Evolutionary conservation across 53 echinoderm and acorn worm species (phyloP), one percentile per base, ranked within the genome.

Genomic region (Arbacia lixula): DNA sequence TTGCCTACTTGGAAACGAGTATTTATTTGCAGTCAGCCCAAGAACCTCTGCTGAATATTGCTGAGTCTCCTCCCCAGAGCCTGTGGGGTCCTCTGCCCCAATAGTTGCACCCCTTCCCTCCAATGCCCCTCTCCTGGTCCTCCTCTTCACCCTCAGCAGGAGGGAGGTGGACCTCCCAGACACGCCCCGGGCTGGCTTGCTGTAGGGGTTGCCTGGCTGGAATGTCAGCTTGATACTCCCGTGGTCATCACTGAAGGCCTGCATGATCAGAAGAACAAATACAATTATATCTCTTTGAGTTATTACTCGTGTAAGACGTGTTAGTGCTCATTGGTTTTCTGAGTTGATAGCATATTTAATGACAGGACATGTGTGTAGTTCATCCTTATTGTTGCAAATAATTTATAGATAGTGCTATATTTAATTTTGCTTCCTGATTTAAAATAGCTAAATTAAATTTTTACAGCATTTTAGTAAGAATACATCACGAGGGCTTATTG

Each of bases 171-270:
- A 60, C 16, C 79, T 57, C 2, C 22, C 6, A 12, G 79, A 24
- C 24, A 40, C 41, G 1, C 79, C 79, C 12, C 41, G 61, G 1
- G 40, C 41, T 40, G 79, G 27, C 60, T 78, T 78, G 40, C 79
- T 60, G 29, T 60, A 78, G 12, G 79, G 79, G 32, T 78, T 78
- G 35, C n/a, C 79, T 24, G 79, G 60, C 42, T 78, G 79, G 42
- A 60, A 78, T 21, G 29, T 39, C 5, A 78, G 79, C 3, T 58
- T 32, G 31, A 75, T 37, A 5, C 39, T 26, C 11, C 24, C 25
- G 26, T 78, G 54, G 36, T 36, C 60, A 28, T 78, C 29, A 12
- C 28, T 78, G 17, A 78, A 78, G 21, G 58, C 79, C 79, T 78
- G 21, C 33, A 66, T 37, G 0, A 12, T 8, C 20, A n/a, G n/a